phyloP scores from a whole-genome alignment of 2,888 invertebrate genomes.

The Monopis laevigella region DNA sequence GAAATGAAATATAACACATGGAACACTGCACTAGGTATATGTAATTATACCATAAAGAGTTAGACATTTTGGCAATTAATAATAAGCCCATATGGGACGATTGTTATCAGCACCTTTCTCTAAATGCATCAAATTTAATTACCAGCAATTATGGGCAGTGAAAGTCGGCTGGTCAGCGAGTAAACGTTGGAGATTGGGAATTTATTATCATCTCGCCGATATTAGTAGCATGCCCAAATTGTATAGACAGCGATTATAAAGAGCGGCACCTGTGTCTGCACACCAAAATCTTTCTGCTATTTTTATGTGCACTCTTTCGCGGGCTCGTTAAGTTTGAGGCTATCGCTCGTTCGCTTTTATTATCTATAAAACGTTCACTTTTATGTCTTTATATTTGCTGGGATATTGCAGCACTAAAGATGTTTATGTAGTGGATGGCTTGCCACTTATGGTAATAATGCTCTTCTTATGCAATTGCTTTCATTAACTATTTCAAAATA shows the following conservation, averaged over 20 bases:
- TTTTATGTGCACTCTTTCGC: slow-evolving; percentile 11
- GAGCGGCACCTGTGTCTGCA: slow-evolving; percentile 3
- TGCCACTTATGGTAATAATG: slow-evolving; percentile 3
- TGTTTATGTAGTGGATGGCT: slow-evolving; percentile 1
- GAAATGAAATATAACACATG: no score
- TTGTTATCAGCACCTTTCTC: slow-evolving; percentile 13
- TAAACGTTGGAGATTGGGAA: background rate
- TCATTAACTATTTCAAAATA: no score
- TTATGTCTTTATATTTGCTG: slow-evolving; percentile 17
- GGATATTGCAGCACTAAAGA: slow-evolving; percentile 8
- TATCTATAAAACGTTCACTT: slow-evolving; percentile 17
- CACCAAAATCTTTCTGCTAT: slow-evolving; percentile 8
- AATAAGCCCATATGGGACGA: slow-evolving; percentile 8
- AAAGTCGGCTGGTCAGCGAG: slow-evolving; percentile 7
- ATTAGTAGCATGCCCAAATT: slow-evolving; percentile 9
- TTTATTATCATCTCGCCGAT: slow-evolving; percentile 8
- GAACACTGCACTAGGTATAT: no score
- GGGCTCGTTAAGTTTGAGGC: slow-evolving; percentile 13
- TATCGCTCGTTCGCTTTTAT: slow-evolving; percentile 16
- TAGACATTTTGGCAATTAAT: slow-evolving; percentile 6
- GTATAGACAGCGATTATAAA: slow-evolving; percentile 13
- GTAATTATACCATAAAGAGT: no score
- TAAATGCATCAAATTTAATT: slow-evolving; percentile 14
- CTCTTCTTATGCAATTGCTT: no score
- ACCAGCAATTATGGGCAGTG: slow-evolving; percentile 12